These are phyloP conservation scores for Sesamia nonagrioides DNA, from an alignment of 1,140 invertebrate species.

Conservation along the genomic window DNA sequence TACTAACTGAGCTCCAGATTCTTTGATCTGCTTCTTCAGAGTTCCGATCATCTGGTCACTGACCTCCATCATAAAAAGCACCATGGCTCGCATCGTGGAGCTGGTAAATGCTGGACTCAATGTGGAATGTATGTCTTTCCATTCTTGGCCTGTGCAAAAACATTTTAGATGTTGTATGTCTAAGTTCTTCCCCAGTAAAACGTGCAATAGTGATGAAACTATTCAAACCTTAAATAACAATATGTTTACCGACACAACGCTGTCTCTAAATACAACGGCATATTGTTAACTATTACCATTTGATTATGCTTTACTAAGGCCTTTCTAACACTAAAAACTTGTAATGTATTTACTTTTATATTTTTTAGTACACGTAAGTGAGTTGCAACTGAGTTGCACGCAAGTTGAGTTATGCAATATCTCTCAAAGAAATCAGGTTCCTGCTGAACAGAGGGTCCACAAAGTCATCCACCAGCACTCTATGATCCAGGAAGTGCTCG, in stretches of 20 bases:
- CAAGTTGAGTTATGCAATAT: too few species aligned
- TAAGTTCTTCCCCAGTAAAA: slow-evolving; percentile 86
- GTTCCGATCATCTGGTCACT: slow-evolving; percentile 52
- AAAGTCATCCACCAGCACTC: slow-evolving; percentile 66
- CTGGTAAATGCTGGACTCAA: slow-evolving; percentile 87
- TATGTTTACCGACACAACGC: too few species aligned
- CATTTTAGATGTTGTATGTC: slow-evolving; percentile 51
- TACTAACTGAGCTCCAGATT: slow-evolving; percentile 26
- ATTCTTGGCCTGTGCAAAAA: slow-evolving; percentile 79
- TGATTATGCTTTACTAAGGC: too few species aligned
- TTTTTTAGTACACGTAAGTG: background rate
- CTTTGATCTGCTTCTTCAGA: slow-evolving; percentile 28
- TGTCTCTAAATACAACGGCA: too few species aligned
- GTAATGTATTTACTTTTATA: too few species aligned
- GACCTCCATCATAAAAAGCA: slow-evolving; percentile 59
- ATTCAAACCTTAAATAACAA: too few species aligned
- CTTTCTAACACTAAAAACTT: too few species aligned
- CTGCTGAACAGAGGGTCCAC: slow-evolving; percentile 85
- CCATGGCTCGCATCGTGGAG: slow-evolving; percentile 82
- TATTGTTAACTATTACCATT: too few species aligned
- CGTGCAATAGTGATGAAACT: slow-evolving; percentile 38
- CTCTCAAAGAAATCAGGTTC: slow-evolving; percentile 85
- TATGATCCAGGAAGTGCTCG: slow-evolving; percentile 88
- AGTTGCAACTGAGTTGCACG: slow-evolving; percentile 50
- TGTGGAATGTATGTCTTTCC: slow-evolving; percentile 87